Conservation (phyloP, 2,797 vertebrate species). For the Xiphophorus birchmanni region DNA sequence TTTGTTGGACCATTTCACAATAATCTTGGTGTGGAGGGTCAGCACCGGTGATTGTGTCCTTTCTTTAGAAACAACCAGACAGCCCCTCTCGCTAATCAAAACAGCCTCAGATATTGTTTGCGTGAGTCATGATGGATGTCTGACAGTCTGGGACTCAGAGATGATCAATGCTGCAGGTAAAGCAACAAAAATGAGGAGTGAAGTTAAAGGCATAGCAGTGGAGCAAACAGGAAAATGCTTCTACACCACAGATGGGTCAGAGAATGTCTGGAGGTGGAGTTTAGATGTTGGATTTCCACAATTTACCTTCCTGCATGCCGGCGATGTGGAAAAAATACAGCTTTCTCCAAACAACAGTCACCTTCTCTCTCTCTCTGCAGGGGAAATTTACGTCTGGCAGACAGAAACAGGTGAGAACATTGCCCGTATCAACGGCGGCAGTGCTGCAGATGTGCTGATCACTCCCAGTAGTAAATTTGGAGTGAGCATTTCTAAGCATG, state of each 20-base stretch:
- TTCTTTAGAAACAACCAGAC: conserved; percentile 63
- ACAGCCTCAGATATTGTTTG: conserved; percentile 61
- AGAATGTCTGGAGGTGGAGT: conserved; percentile 79
- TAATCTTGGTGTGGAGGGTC: conserved; percentile 79
- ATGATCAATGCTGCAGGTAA: conserved; percentile 67
- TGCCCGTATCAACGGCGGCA: conserved; percentile 67
- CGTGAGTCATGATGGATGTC: conserved; percentile 55
- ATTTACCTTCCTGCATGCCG: conserved; percentile 71
- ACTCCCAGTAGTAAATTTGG: conserved; percentile 78
- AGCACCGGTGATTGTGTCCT: conserved; percentile 80
- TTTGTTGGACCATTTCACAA: conserved; percentile 64
- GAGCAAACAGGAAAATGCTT: conserved; percentile 62
- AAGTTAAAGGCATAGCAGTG: conserved; percentile 66
- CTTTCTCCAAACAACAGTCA: conserved; percentile 69
- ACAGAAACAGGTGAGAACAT: conserved; percentile 74
- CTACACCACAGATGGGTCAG: conserved; percentile 79
- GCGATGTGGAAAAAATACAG: conserved; percentile 69
- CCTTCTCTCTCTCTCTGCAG: conserved; percentile 74
- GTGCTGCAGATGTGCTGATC: conserved; percentile 76
- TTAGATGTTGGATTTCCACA: conserved; percentile 54
- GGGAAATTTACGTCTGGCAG: conserved; percentile 83
- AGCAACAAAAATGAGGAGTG: conserved; percentile 68
- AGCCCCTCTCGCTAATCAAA: conserved; percentile 66
- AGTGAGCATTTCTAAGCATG: conserved; percentile 76
- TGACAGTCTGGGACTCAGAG: conserved; percentile 78